Evolutionary conservation across 2,888 invertebrate genomes (phyloP).

Genomic region (Melikaiella ostensackeni): DNA sequence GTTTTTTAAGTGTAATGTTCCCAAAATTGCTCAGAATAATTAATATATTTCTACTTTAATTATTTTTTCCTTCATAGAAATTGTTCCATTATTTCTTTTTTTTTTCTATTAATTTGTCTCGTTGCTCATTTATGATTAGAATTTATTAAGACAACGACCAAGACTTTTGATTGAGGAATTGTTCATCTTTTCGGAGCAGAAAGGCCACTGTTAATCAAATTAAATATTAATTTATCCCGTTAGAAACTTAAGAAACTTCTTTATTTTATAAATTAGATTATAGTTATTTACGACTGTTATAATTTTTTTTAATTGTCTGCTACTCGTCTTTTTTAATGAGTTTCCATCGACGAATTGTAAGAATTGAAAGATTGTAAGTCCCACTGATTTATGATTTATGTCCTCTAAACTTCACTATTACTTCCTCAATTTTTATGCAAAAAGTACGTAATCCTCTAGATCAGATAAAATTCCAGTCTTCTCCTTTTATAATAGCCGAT

Average conservation of each 20-base stretch:
- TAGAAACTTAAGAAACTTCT: neutral
- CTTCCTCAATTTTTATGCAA: conserved; percentile 34
- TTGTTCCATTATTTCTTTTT: conserved; percentile 4
- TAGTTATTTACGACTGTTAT: conserved; percentile 30
- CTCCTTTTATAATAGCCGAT: neutral
- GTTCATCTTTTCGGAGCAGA: neutral
- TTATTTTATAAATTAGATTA: conserved; percentile 11
- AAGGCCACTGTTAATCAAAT: conserved; percentile 10
- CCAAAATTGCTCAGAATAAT: conserved; percentile 25
- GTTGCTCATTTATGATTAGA: conserved; percentile 34
- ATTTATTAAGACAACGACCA: conserved; percentile 16
- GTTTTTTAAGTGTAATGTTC: neutral
- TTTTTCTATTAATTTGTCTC: neutral
- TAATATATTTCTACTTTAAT: neutral
- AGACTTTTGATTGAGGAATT: neutral
- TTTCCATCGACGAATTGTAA: conserved; percentile 10
- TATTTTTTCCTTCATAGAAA: neutral
- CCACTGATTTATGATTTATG: neutral
- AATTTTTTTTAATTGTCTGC: neutral
- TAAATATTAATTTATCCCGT: neutral
- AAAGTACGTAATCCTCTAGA: neutral
- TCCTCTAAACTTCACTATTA: neutral
- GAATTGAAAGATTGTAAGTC: conserved; percentile 13
- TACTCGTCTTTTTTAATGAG: neutral
- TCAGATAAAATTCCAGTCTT: conserved; percentile 11